Base-by-base conservation (phyloP, 2,888 invertebrate species). In the Macrophya annulata region DNA sequence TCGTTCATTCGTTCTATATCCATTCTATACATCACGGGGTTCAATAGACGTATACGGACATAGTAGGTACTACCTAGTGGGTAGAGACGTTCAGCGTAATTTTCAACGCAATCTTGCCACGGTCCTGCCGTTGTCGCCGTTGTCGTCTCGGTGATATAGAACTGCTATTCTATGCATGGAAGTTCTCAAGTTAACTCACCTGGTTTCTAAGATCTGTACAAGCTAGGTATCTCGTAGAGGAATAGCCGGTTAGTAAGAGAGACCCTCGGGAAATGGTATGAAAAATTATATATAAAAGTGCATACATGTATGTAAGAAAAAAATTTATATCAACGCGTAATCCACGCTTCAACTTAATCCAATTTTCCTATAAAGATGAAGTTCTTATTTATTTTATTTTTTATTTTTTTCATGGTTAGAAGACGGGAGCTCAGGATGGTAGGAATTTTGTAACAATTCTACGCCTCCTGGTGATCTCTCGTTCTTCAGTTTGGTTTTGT, bases 151-250 rank as follows among this genome's bases (percentile, higher is more conserved):
- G 83, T 83, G 71, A 83, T 83, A 71, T 71, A 85, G 79, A 62
- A 82, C 90, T 89, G 89, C 91, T 92, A 91, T 89, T 88, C 88
- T 90, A 91, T 91, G 91, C 91, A 91, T 91, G 90, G 90, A 90
- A 89, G 37, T 55, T 77, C 68, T 71, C 45, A 37, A 45, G 59
- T 77, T 51, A 77, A 51, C 77, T 37, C 81, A 51, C 31, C 62
- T 43, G 31, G 31, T 2, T 55, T 17, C 79, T 21, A 79, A 59
- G 48, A 59, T 40, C 55, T 40, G 31, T 31, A 48, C 17, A 55
- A 55, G 10, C 8, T 31, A 3, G 4, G 77, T 72, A 5, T 72
- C 9, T 68, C 25, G 65, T 68, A 68, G 1, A 31, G 45, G 45
- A 37, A 37, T 45, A 71, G 71, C 12, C 45, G 72, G 10, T 17